Evolutionary conservation across 2,113 vertebrate species (phyloP).

Genomic region (Hepsetus odoe): DNA sequence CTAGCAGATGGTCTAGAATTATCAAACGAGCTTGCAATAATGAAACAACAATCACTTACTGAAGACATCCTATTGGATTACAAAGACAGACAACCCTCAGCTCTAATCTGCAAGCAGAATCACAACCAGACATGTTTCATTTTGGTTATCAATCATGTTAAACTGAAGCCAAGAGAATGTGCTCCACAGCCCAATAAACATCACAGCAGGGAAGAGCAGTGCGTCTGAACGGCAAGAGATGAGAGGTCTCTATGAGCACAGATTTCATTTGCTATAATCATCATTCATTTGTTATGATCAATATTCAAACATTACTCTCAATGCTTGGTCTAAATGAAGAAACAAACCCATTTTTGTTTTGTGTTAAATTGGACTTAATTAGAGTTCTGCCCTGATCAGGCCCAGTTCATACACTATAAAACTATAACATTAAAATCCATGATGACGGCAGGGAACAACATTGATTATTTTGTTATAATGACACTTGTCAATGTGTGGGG

Average conservation of each 20-base stretch:
- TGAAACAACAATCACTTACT: slow-evolving; percentile 69
- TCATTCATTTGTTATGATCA: background rate
- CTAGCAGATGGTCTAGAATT: slow-evolving; percentile 64
- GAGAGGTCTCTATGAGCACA: slow-evolving; percentile 10
- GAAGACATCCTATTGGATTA: slow-evolving; percentile 69
- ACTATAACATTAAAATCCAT: too few relatives aligned
- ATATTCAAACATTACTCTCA: background rate
- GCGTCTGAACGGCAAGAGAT: slow-evolving; percentile 1
- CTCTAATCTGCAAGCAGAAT: slow-evolving; percentile 55
- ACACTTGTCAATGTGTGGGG: too few relatives aligned
- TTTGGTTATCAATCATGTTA: slow-evolving; percentile 64
- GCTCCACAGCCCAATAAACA: slow-evolving; percentile 56
- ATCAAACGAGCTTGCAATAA: slow-evolving; percentile 63
- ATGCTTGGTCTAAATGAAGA: background rate
- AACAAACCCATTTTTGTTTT: too few relatives aligned
- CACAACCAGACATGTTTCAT: slow-evolving; percentile 46
- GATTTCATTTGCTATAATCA: background rate
- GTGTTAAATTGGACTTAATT: background rate
- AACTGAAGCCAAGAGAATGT: slow-evolving; percentile 61
- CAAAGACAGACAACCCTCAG: slow-evolving; percentile 60
- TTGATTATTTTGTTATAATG: too few relatives aligned
- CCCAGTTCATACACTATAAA: too few relatives aligned
- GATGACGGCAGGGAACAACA: too few relatives aligned
- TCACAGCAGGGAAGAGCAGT: slow-evolving; percentile 48
- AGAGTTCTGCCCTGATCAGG: too few relatives aligned